A percentile compares a stretch with the other conserved stretches of the same genome.
Conservation (phyloP, 2,113 vertebrate species). For the Guaruba guarouba region DNA sequence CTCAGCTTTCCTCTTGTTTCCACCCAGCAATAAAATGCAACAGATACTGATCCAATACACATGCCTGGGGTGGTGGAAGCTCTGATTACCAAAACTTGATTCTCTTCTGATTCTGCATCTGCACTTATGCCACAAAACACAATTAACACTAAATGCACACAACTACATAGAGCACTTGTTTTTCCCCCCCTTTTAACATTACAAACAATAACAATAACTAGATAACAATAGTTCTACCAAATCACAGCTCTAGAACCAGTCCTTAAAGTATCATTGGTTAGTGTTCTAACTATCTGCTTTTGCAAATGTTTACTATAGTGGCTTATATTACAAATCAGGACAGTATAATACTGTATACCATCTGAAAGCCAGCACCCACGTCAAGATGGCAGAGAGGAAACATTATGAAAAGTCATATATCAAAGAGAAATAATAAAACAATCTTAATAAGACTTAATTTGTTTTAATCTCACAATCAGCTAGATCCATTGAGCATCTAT, state of each 20-base stretch:
- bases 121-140: neutral
- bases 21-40: neutral
- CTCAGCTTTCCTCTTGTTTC: neutral
- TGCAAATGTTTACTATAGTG: neutral
- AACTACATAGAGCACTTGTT: neutral
- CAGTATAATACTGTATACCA: neutral
- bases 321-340: neutral
- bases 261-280: neutral
- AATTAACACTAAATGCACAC: neutral
- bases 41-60: neutral
- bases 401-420: neutral
- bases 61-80: neutral
- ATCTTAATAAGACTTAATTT: neutral
- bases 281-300: neutral
- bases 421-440: neutral
- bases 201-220: neutral
- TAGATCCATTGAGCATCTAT: neutral
- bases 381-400: neutral
- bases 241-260: neutral
- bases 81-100: neutral
- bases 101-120: neutral
- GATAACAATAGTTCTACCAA: neutral
- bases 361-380: neutral
- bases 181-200: fast-evolving
- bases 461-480: neutral